A percentile compares a stretch with the other conserved stretches of the same genome.
Evolutionary conservation across 2,888 invertebrate species (phyloP).

Genomic region (Liopterus haemorrhoidalis): DNA sequence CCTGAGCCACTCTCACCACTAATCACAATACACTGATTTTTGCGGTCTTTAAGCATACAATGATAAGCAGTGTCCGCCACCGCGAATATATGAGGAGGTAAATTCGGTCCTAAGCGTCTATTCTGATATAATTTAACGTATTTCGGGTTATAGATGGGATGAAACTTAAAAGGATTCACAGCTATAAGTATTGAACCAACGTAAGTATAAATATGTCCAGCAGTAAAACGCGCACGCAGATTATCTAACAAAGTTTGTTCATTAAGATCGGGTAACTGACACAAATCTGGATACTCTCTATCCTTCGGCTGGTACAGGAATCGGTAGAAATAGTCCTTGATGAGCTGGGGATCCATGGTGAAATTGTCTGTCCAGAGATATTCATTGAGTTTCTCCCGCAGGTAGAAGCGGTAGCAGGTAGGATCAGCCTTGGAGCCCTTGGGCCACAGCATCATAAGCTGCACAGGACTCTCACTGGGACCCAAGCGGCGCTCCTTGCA

Average conservation of each 20-base stretch:
- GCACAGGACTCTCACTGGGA: conserved; percentile 72
- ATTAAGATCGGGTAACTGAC: conserved; percentile 91
- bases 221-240: conserved; percentile 78
- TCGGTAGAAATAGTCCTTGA: conserved; percentile 85
- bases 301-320: conserved; percentile 89
- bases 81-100: conserved; percentile 95
- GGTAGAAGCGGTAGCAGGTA: conserved; percentile 69
- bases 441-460: conserved; percentile 79
- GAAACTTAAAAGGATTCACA: conserved; percentile 90
- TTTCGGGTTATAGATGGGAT: conserved; percentile 96
- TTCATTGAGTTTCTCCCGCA: conserved; percentile 79
- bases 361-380: conserved; percentile 83
- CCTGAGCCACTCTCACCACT: conserved; percentile 94
- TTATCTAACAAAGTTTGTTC: conserved; percentile 90
- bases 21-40: conserved; percentile 92
- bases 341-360: conserved; percentile 84
- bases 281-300: conserved; percentile 91
- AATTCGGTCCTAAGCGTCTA: conserved; percentile 79
- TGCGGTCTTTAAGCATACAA: conserved; percentile 85
- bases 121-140: conserved; percentile 95
- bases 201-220: conserved; percentile 93
- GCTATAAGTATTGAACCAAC: conserved; percentile 94
- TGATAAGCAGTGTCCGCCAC: conserved; percentile 92
- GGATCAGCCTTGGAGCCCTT: conserved; percentile 52
- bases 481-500: conserved; percentile 88